Conservation (phyloP, 2,888 invertebrate species). For the Tachystola acroxantha region DNA sequence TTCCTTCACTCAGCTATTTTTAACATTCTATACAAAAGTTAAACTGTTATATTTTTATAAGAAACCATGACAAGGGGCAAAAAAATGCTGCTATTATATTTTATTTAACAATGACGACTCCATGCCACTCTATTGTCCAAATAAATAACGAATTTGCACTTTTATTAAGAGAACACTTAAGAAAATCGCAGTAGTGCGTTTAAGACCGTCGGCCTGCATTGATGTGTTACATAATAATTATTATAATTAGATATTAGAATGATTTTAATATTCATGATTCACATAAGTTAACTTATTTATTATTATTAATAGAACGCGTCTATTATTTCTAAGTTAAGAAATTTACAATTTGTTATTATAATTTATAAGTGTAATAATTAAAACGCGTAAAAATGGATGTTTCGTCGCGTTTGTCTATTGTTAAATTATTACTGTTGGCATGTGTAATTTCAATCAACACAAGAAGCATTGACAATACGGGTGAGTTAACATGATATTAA, state of each 20-base stretch:
- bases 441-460: neutral
- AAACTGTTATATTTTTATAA: neutral
- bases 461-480: neutral
- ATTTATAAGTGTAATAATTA: neutral
- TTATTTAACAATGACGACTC: constrained; percentile 9
- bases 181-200: constrained; percentile 6
- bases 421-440: constrained; percentile 1
- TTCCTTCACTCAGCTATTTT: neutral
- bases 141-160: constrained; percentile 11
- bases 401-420: neutral
- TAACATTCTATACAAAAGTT: neutral
- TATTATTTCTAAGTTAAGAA: too few species aligned
- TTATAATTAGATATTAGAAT: neutral
- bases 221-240: neutral
- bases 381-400: neutral
- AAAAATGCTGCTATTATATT: neutral
- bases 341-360: neutral
- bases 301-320: too few species aligned
- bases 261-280: too few species aligned
- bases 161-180: constrained; percentile 12
- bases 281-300: too few species aligned
- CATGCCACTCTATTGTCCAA: constrained; percentile 7
- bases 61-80: neutral
- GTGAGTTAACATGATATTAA: too few species aligned
- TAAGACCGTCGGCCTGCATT: constrained; percentile 3